Conservation (phyloP, 2,797 vertebrate species). For the Thalassophryne amazonica region DNA sequence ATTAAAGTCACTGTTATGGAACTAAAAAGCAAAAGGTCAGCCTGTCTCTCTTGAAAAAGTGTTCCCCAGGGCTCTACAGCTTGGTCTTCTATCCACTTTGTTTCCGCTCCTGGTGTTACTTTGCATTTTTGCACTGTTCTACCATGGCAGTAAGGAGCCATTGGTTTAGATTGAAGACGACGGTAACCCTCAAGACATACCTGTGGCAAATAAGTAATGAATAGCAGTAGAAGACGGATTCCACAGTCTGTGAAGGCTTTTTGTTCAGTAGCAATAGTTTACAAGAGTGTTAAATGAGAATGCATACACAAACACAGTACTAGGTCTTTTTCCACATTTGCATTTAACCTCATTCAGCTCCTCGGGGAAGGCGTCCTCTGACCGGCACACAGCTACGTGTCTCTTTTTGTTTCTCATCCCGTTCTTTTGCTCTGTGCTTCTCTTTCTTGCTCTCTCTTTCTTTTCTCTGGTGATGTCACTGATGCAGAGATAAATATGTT, state of each 20-base stretch:
- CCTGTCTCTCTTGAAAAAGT: conserved; percentile 23
- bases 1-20: conserved; percentile 23
- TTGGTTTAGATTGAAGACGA: conserved; percentile 15
- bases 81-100: conserved; percentile 9
- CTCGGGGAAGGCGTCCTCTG: conserved; percentile 3
- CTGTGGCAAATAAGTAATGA: background rate
- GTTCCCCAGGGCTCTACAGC: conserved; percentile 8
- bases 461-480: conserved; percentile 55
- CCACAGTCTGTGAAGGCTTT: background rate
- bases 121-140: background rate
- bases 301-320: background rate
- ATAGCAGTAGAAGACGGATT: background rate
- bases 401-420: conserved; percentile 25
- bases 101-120: conserved; percentile 16
- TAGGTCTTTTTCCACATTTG: background rate
- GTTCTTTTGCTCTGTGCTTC: conserved; percentile 4
- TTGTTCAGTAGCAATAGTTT: background rate
- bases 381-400: conserved; percentile 32
- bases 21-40: conserved; percentile 52
- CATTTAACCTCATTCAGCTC: conserved; percentile 5
- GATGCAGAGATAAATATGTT: conserved; percentile 72
- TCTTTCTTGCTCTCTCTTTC: conserved; percentile 20
- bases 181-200: background rate
- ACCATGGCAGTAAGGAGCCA: background rate
- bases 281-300: background rate